Evolutionary conservation across 2,888 invertebrate genomes (phyloP), one percentile per base, ranked within the genome.

Genomic region (Dryomyza anilis): DNA sequence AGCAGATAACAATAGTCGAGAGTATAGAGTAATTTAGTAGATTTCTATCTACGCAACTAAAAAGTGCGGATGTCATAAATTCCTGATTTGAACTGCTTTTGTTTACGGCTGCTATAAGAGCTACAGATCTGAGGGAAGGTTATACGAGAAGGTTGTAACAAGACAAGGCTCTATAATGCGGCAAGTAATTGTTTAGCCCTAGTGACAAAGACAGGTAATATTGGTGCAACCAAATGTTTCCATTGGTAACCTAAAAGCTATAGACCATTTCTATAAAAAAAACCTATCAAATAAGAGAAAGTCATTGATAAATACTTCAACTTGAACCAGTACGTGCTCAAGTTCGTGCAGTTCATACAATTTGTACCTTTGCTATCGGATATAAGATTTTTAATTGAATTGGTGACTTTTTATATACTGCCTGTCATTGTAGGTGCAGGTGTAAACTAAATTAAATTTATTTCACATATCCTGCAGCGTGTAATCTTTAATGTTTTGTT

Each of bases 1-100:
- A 25, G 30, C 48, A 46, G 50, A 30, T 33, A 36, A 50, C 48
- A 60, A 46, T 33, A n/a, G n/a, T n/a, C n/a, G n/a, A n/a, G n/a
- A n/a, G 36, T 36, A 16, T 33, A n/a, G 25, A 50, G 21, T 21
- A 43, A 23, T 3, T 25, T n/a, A n/a, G 14, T 21, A 56, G 56
- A 55, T 56, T 33, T 16, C 33, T 56, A 55, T 63, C 63, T 46
- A 21, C 12, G 21, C 33, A 58, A 8, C 56, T 29, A 53, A 25
- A 62, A 62, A 53, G 36, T 46, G 46, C 46, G 64, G 64, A 64
- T 64, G 64, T 59, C 58, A 52, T 64, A 64, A 64, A 64, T 64
- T 59, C 43, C 14, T n/a, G 52, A 25, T 52, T 53, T 16, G 59
- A 30, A 46, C 21, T 29, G 50, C 27, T 57, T 59, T 59, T 43